phyloP scores from a whole-genome alignment of 2,113 vertebrate genomes.

The Cephalopholis sonnerati region DNA sequence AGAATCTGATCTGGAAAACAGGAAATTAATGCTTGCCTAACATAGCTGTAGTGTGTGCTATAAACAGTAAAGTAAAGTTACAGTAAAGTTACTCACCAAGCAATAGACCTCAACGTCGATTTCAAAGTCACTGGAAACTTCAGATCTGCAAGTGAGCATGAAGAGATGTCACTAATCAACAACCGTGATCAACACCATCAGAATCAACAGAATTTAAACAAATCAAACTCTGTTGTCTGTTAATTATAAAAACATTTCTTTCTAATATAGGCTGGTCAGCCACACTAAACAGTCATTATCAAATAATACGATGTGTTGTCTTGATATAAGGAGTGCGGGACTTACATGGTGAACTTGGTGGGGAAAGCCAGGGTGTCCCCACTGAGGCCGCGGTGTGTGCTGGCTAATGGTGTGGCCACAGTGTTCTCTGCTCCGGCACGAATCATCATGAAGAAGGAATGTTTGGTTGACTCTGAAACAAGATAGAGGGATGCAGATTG shows the following conservation, averaged over 20 bases:
- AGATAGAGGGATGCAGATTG: not conserved
- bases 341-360: conserved; percentile 92
- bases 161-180: not conserved
- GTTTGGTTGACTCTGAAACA: conserved; percentile 89
- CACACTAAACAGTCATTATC: not conserved
- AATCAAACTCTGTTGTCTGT: too few species aligned
- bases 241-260: too few species aligned
- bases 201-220: too few species aligned
- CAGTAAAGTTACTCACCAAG: conserved; percentile 91
- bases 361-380: conserved; percentile 94
- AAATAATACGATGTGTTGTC: too few species aligned
- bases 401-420: conserved; percentile 91
- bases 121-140: conserved; percentile 93
- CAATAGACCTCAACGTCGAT: conserved; percentile 93
- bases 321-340: conserved; percentile 44
- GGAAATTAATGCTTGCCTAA: not conserved
- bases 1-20: not conserved
- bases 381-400: conserved; percentile 88
- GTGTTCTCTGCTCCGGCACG: conserved; percentile 91
- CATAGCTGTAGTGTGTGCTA: not conserved
- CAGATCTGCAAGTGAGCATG: conserved; percentile 81
- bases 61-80: not conserved
- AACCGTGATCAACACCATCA: not conserved
- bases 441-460: conserved; percentile 93
- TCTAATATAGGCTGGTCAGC: not conserved